Conservation (phyloP, 2,113 vertebrate genomes). For the Brachionichthys hirsutus region DNA sequence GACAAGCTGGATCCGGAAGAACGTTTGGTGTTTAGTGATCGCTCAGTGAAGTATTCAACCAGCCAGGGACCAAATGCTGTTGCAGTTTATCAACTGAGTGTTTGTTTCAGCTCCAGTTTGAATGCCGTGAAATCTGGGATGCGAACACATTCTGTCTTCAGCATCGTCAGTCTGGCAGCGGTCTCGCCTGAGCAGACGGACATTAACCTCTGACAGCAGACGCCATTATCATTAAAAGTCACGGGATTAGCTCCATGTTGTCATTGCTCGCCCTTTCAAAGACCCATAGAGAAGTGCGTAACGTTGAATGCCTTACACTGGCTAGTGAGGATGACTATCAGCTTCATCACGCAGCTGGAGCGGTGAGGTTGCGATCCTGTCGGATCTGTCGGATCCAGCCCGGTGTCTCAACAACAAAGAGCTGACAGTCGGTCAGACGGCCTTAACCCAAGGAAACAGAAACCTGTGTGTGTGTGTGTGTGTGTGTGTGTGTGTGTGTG, state of each 20-base stretch:
- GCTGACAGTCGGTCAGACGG: constrained; percentile 9
- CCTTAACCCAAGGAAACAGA: neutral
- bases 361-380: constrained; percentile 15
- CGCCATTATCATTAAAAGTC: neutral
- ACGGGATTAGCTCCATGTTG: neutral
- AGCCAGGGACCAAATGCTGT: neutral
- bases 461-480: neutral
- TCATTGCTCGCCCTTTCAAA: constrained; percentile 15
- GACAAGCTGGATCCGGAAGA: neutral
- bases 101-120: neutral
- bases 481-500: neutral
- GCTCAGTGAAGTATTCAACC: too few species aligned
- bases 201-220: neutral
- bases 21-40: too few species aligned
- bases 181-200: neutral
- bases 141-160: neutral
- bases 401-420: constrained; percentile 1
- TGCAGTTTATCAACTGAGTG: neutral
- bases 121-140: neutral
- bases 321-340: constrained; percentile 19
- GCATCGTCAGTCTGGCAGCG: neutral
- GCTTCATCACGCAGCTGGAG: constrained; percentile 6
- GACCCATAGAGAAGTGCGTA: constrained; percentile 24
- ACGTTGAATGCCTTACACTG: constrained; percentile 17
- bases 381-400: neutral